Evolutionary conservation across 1,140 invertebrate species (phyloP), one percentile per base, ranked within the genome.

Genomic region (Scaptodrosophila lebanonensis): DNA sequence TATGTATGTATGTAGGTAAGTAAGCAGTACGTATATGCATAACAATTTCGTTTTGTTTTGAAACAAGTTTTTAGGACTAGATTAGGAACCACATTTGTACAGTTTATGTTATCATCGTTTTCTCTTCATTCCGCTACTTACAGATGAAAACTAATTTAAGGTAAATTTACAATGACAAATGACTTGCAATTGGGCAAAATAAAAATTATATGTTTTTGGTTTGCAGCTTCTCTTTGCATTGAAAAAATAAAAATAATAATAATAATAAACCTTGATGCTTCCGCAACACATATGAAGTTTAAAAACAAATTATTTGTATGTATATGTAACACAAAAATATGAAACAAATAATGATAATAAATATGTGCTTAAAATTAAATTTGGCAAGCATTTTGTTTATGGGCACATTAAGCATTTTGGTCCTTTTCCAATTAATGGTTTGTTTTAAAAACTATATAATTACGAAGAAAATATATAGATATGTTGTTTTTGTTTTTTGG

Each of bases 51-150:
- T 4, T 38, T 48, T 48, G 22, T 39, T 53, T 39, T 33, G 39
- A 50, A 58, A 58, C 53, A 45, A 35, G 8, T 22, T 73, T 77
- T 72, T 64, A 68, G 73, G 83, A 85, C 83, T 85, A 85, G 83
- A 83, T 83, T 85, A 85, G 83, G 83, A 85, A 85, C 83, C 76
- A 82, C 77, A 83, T 85, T 83, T 83, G 77, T 85, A 83, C 83
- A 85, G 56, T 85, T 65, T 84, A 61, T 82, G 53, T 70, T 60
- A 42, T 65, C 45, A 44, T 38, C 66, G 27, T 68, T 36, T 17
- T 61, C 18, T 43, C 2, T 38, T 18, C 59, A 32, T 35, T 43
- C 27, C 38, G 18, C 39, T 54, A 9, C 38, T 44, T 36, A 22
- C 47, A 40, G 18, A 45, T 64, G 32, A 70, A 5, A 40, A 61